These are phyloP conservation scores for Drosophila santomea DNA, from an alignment of 1,140 invertebrate genomes.

Conservation along the genomic window DNA sequence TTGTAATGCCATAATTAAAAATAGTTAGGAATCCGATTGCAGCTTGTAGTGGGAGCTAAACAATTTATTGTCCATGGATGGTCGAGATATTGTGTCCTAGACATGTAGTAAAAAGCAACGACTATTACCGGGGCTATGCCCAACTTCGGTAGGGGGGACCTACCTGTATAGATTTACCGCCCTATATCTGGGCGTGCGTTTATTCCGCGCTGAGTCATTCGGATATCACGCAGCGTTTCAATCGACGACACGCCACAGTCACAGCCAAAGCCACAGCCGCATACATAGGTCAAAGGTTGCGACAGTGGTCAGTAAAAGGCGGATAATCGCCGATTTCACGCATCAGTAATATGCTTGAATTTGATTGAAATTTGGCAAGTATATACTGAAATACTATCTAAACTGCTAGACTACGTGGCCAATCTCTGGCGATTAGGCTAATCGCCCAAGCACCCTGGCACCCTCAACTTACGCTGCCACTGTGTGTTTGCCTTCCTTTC, in stretches of 20 bases:
- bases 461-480: not conserved
- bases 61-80: no score
- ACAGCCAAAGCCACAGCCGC: constrained; percentile 4
- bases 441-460: no score
- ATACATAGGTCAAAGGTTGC: constrained; percentile 48
- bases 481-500: not conserved
- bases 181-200: constrained; percentile 7
- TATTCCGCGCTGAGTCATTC: constrained; percentile 32
- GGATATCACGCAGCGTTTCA: constrained; percentile 26
- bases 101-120: no score
- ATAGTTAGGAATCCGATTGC: not conserved
- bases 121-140: not conserved
- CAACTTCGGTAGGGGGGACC: not conserved
- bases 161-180: constrained; percentile 1
- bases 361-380: no score
- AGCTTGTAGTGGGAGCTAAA: no score
- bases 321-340: not conserved
- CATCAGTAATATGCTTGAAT: not conserved
- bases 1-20: not conserved
- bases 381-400: not conserved
- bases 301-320: not conserved
- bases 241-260: constrained; percentile 33
- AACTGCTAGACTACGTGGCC: not conserved
- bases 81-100: no score
- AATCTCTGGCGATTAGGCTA: no score